phyloP scores from a whole-genome alignment of 2,888 invertebrate species.

The Amiota minor region DNA sequence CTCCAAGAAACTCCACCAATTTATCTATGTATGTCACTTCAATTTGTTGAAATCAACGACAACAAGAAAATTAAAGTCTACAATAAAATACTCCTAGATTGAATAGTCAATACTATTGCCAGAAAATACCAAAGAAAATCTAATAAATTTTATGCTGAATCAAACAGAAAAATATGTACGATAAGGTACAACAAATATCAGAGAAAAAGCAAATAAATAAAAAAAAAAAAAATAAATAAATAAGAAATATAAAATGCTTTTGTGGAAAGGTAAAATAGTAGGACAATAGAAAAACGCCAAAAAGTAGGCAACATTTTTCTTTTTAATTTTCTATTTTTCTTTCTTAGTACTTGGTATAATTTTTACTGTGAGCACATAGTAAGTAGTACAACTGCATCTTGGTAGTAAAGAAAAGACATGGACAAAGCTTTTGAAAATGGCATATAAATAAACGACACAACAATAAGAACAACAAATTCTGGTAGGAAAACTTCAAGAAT shows the following conservation, averaged over 20 bases:
- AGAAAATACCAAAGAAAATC: conserved; percentile 20
- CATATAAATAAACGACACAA: conserved; percentile 13
- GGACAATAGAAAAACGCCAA: conserved; percentile 13
- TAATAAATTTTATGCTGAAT: conserved; percentile 20
- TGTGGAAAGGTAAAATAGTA: conserved; percentile 25
- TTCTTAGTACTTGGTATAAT: neutral
- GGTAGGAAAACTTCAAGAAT: neutral
- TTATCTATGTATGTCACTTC: conserved; percentile 9
- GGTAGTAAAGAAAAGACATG: neutral
- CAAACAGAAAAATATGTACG: conserved; percentile 21
- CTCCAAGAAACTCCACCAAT: neutral
- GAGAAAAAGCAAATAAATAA: too few relatives aligned
- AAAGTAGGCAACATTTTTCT: conserved; percentile 24
- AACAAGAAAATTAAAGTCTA: neutral
- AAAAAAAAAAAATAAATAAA: neutral
- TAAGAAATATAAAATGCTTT: conserved; percentile 3
- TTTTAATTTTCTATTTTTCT: neutral
- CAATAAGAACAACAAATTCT: neutral
- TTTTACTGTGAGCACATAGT: neutral
- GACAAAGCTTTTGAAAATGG: conserved; percentile 7
- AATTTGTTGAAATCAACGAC: conserved; percentile 3
- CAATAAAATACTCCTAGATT: neutral
- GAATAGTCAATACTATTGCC: too few relatives aligned
- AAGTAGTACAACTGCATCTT: neutral
- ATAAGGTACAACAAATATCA: neutral